Evolutionary conservation across 1,140 invertebrate species (phyloP), one percentile per base, ranked within the genome.

Genomic region (Meloidogyne exigua): DNA sequence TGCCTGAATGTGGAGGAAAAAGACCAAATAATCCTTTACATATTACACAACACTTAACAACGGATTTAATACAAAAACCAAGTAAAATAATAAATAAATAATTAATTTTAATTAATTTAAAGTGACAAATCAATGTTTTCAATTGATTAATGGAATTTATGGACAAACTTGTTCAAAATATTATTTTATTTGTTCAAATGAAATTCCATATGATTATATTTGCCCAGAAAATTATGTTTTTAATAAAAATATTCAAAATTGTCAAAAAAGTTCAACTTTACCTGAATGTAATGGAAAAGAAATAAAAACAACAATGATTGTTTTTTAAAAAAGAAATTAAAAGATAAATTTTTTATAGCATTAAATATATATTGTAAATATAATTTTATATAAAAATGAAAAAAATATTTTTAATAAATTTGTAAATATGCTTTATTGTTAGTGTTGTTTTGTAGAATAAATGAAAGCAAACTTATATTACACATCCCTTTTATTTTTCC

Each of bases 1-100:
- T 73, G 23, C 72, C 72, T n/a, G 72, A 73, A 64, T 73, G 72
- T 39, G 44, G 72, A 10, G 72, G 72, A 65, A 64, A 23, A 18
- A 21, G n/a, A 65, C 21, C 11, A 57, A 67, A 62, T n/a, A 42
- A 32, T 11, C 57, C 72, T 36, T 21, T 32, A 15, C 72, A 62
- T 32, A 64, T 49, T 18, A 62, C 32, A 72, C 36, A 64, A 72
- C 32, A 44, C 23, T 32, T 42, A 68, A 63, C 10, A n/a, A 64
- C 13, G 18, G 32, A 62, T 39, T 39, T 39, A 23, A 57, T 64
- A 11, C 11, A 73, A 57, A 62, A 73, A 13, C 72, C 72, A 13
- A 39, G 72, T 73, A 3, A 26, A 11, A 10, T 69, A 32, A 13
- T 2, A 21, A 44, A 21, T 68, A 11, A 26, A 4, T 69, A 25